Evolutionary conservation across 2,888 invertebrate genomes (phyloP).

Genomic region (Hetaerina titia): DNA sequence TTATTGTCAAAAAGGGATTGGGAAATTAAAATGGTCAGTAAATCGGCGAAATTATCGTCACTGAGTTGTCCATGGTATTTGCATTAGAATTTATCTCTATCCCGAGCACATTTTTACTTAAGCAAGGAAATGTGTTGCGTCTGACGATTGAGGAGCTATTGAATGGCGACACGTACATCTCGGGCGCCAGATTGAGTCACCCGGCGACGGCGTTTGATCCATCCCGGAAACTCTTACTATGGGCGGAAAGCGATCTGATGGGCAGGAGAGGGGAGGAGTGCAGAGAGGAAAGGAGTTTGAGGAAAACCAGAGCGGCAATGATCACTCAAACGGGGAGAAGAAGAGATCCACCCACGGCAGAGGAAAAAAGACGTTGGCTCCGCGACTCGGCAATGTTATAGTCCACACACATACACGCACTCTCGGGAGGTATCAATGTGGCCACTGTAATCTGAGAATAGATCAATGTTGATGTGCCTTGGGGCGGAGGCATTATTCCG

Average conservation of each 20-base stretch:
- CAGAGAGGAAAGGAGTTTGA: background rate
- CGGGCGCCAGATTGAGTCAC: slow-evolving; percentile 5
- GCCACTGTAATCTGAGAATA: background rate
- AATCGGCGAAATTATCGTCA: background rate
- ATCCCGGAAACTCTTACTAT: background rate
- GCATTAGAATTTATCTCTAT: background rate
- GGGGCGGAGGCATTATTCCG: background rate
- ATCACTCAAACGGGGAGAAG: background rate
- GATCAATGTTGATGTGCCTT: background rate
- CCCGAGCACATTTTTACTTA: background rate
- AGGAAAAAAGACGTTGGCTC: background rate
- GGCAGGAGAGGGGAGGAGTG: background rate
- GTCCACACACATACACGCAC: no score
- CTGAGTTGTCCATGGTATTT: background rate
- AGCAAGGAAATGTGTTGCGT: background rate
- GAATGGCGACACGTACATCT: background rate
- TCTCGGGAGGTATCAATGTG: background rate
- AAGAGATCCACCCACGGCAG: background rate
- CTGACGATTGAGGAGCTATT: background rate
- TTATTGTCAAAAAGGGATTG: background rate
- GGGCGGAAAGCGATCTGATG: background rate
- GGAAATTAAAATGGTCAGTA: background rate
- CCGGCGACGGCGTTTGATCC: background rate
- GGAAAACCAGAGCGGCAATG: background rate
- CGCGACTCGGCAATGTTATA: background rate